phyloP scores from a whole-genome alignment of 2,888 invertebrate genomes.

The Adineta ricciae region DNA sequence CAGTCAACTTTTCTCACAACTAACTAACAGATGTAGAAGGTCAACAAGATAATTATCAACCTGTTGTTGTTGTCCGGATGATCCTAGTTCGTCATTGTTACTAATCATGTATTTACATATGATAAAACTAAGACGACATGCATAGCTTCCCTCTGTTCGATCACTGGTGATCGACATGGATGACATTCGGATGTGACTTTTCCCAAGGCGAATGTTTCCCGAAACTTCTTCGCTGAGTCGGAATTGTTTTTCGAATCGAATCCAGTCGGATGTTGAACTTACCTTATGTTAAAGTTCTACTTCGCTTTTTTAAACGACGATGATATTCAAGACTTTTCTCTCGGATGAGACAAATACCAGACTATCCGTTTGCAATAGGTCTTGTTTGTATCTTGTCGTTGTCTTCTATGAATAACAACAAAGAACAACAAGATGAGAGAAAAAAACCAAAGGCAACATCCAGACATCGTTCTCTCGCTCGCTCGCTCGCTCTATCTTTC shows the following conservation, averaged over 20 bases:
- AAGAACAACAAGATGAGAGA: not conserved
- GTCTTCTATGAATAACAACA: not conserved
- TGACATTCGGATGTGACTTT: not conserved
- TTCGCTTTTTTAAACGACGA: not conserved
- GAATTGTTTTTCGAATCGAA: not conserved
- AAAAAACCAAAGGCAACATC: not conserved
- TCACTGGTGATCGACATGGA: not conserved
- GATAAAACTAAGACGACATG: conserved; percentile 5
- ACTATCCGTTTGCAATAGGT: not conserved
- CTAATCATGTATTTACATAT: not conserved
- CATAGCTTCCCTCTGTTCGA: not conserved
- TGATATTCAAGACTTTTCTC: not conserved
- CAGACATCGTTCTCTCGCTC: not conserved
- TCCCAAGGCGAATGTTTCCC: not conserved
- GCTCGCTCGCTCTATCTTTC: not conserved
- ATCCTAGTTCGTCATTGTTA: not conserved
- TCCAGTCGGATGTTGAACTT: not conserved
- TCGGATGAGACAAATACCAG: not conserved
- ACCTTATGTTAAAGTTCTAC: not conserved
- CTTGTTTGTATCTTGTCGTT: conserved; percentile 4
- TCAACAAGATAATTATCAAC: not conserved
- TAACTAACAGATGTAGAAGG: not conserved
- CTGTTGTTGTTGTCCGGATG: not conserved
- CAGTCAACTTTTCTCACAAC: not conserved
- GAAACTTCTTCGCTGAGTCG: not conserved